Conservation (phyloP, 2,113 vertebrate genomes). For the Etheostoma spectabile region DNA sequence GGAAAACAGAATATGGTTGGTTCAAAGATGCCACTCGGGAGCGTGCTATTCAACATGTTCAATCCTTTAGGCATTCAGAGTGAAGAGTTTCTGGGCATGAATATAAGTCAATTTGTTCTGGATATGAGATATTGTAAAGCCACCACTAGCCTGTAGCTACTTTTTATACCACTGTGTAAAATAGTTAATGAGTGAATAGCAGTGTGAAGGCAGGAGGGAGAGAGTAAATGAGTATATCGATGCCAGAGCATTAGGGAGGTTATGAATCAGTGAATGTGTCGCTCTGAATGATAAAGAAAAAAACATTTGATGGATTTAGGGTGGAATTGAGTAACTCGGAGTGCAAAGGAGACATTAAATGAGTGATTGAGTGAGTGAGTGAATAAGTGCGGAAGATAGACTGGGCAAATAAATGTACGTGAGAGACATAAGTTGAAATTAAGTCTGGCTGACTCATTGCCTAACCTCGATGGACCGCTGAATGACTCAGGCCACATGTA, state of each 20-base stretch:
- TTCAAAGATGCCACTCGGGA: background rate
- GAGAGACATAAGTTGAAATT: slow-evolving; percentile 23
- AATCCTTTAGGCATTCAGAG: slow-evolving; percentile 2
- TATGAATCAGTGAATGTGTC: slow-evolving; percentile 42
- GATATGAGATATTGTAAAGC: slow-evolving; percentile 27
- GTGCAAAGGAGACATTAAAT: slow-evolving; percentile 35
- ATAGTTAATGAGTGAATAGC: background rate
- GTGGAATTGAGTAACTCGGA: slow-evolving; percentile 25
- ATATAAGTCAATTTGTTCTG: slow-evolving; percentile 38
- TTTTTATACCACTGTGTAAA: background rate
- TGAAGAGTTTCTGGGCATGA: slow-evolving; percentile 9
- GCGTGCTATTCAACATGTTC: background rate
- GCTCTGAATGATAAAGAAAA: slow-evolving; percentile 6
- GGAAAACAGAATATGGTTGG: background rate
- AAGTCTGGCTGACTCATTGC: slow-evolving; percentile 14
- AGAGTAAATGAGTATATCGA: background rate
- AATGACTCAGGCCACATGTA: slow-evolving; percentile 38
- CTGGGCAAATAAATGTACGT: background rate
- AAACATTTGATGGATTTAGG: slow-evolving; percentile 10
- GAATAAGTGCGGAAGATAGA: background rate
- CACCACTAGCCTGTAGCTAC: background rate
- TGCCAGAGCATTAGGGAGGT: slow-evolving; percentile 15
- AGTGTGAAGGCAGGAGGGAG: background rate
- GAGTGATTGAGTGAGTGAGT: slow-evolving; percentile 1
- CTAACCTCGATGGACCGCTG: slow-evolving; percentile 20